Base-by-base conservation (phyloP, 2,113 vertebrate genomes). In the Tetraodon nigroviridis region DNA sequence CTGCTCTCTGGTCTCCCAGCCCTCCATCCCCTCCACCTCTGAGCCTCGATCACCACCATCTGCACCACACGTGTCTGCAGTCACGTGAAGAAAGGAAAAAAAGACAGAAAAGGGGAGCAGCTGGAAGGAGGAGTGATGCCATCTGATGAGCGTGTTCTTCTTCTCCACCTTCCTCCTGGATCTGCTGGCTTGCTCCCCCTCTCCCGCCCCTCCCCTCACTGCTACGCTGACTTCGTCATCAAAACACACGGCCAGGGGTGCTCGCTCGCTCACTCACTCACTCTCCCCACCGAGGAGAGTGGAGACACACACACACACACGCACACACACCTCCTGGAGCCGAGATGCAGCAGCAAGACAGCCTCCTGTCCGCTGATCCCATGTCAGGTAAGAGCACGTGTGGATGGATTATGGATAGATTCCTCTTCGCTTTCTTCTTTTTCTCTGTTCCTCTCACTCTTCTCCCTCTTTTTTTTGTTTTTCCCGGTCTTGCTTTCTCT, bases 291-390 rank as follows among this genome's bases (percentile, higher is more conserved):
- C 6, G 10, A 37, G 32, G 32, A 37, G 32, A 64, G n/a, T 57
- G 40, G 67, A 37, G 32, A 37, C 32, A 37, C 63, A 68, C n/a
- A 52, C 76, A 75, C 64, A 77, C 58, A 58, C 45, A 64, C 61
- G 53, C 37, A 52, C 63, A 65, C 56, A 55, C 11, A 57, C n/a
- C 65, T 52, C 62, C 37, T 69, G 76, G 80, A 84, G 74, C 66
- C 65, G 81, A 78, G 81, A 89, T 88, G 89, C 85, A 89, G 74
- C 81, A 76, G 53, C 84, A 78, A 53, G 82, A 79, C 52, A 76
- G 62, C 59, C 67, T 83, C 59, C 67, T 83, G 65, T 69, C 79
- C 69, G 77, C 77, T 48, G 73, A 86, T 71, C 68, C 75, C 68
- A 59, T 84, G 49, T 74, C 85, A 86, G 89, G 89, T 90, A 86